Evolutionary conservation across 2,113 vertebrate species (phyloP).

Genomic region (Eolophus roseicapilla): DNA sequence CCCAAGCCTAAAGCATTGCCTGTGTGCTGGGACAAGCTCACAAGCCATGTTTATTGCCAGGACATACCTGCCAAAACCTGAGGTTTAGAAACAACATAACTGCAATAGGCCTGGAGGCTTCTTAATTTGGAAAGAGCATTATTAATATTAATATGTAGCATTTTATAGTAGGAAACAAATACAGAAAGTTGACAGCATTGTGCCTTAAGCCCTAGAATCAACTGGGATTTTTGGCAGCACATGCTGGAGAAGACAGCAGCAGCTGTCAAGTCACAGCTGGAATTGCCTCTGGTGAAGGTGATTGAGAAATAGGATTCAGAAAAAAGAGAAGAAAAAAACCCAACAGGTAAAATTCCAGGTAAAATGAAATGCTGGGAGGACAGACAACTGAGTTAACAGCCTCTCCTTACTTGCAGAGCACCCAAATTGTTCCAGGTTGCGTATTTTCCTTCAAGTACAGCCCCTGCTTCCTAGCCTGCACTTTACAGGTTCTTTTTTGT

Average conservation of each 20-base stretch:
- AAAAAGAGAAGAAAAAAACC: neutral
- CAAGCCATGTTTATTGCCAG: neutral
- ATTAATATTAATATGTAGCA: neutral
- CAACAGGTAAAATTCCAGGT: neutral
- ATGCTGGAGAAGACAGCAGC: neutral
- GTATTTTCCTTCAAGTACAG: neutral
- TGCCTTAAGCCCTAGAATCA: neutral
- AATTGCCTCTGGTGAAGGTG: constrained; percentile 1
- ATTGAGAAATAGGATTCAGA: neutral
- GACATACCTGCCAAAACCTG: neutral
- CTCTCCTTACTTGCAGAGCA: neutral
- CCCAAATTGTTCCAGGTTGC: neutral
- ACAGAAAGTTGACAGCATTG: neutral
- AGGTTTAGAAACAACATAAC: neutral
- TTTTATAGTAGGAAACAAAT: neutral
- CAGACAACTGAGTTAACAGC: neutral
- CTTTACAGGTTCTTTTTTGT: no score
- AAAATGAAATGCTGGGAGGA: neutral
- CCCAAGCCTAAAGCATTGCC: neutral
- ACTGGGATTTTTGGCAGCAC: constrained; percentile 3
- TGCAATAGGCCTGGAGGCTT: neutral
- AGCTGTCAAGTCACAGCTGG: constrained; percentile 38
- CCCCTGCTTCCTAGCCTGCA: neutral
- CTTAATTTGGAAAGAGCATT: neutral
- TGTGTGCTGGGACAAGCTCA: fast-evolving